Conservation (phyloP, 1,140 invertebrate species). For the Bombus affinis region DNA sequence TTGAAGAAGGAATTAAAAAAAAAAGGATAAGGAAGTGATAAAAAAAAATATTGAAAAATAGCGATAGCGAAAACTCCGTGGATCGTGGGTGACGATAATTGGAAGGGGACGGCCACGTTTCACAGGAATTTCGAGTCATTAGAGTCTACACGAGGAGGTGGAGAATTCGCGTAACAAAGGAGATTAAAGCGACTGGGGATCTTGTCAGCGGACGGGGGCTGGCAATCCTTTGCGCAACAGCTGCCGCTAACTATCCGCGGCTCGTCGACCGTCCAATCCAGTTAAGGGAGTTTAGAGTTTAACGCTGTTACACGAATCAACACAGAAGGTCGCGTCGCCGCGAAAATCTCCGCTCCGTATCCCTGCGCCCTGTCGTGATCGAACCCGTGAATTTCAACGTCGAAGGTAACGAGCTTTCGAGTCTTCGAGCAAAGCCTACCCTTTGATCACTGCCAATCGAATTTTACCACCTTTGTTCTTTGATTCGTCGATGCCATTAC, state of each 20-base stretch:
- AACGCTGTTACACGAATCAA: slow-evolving; percentile 58
- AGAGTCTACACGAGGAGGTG: not conserved
- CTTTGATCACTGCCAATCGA: not conserved
- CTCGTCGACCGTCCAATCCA: slow-evolving; percentile 56
- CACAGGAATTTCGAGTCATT: slow-evolving; percentile 23
- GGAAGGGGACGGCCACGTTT: not conserved
- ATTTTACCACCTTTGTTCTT: not conserved
- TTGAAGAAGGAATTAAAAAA: too few relatives aligned
- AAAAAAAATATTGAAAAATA: not conserved
- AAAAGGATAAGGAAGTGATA: too few relatives aligned
- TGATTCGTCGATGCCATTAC: not conserved
- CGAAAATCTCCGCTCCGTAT: not conserved
- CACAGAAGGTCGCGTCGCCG: slow-evolving; percentile 8
- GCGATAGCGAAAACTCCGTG: not conserved
- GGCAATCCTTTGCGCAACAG: slow-evolving; percentile 55
- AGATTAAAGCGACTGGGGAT: slow-evolving; percentile 43
- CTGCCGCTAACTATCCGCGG: slow-evolving; percentile 53
- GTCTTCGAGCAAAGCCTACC: not conserved
- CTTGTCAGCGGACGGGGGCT: slow-evolving; percentile 35
- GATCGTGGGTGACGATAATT: slow-evolving; percentile 4
- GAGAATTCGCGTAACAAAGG: slow-evolving; percentile 51
- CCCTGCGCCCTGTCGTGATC: not conserved
- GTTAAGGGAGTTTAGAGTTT: slow-evolving; percentile 61
- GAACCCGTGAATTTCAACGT: not conserved
- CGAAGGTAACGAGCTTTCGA: not conserved